Conservation (phyloP, 2,797 vertebrate genomes). For the Macropus fuliginosus region DNA sequence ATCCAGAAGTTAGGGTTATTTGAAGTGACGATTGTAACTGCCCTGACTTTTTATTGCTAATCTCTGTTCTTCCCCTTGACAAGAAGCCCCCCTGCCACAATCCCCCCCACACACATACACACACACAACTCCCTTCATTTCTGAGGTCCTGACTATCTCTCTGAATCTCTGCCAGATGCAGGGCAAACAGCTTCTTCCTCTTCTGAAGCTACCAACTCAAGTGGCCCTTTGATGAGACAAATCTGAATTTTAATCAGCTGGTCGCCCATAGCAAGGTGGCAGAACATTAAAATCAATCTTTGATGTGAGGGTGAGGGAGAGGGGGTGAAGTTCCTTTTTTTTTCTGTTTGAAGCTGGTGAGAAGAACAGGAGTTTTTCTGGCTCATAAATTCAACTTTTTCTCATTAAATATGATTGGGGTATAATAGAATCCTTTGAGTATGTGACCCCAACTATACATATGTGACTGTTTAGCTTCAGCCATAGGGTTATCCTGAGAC, state of each 20-base stretch:
- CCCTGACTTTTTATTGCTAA: background rate
- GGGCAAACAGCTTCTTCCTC: background rate
- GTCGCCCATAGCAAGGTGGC: background rate
- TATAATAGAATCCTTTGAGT: background rate
- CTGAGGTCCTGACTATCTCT: slow-evolving; percentile 41
- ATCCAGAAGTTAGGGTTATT: background rate
- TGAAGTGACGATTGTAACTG: background rate
- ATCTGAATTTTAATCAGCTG: slow-evolving; percentile 19
- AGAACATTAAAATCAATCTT: background rate
- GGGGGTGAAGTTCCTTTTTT: background rate
- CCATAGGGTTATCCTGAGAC: background rate
- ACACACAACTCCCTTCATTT: background rate
- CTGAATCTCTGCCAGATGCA: background rate
- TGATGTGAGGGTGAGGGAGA: background rate
- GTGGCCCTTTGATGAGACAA: slow-evolving; percentile 2
- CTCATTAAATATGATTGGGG: background rate
- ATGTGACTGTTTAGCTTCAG: background rate
- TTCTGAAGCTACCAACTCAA: background rate
- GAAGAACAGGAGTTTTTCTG: background rate
- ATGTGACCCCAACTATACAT: background rate
- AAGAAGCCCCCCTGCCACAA: background rate
- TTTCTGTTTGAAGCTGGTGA: background rate
- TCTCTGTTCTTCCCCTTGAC: background rate
- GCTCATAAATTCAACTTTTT: background rate
- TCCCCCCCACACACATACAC: background rate